Conservation (phyloP, 2,797 vertebrate species). For the Characodon lateralis region DNA sequence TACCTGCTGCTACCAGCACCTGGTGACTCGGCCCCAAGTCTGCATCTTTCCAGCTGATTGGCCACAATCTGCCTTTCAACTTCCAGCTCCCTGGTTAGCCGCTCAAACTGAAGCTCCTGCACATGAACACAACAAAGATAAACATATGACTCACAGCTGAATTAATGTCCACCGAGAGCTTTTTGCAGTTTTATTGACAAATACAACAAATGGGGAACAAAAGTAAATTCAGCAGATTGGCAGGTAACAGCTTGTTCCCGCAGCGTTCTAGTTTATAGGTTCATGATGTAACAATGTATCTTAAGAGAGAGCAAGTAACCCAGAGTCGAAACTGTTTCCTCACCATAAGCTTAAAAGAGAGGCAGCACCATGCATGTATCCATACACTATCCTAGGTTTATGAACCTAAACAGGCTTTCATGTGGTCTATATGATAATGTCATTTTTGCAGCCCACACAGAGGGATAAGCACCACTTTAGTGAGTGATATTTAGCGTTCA, state of each 20-base stretch:
- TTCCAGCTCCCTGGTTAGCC: conserved; percentile 98
- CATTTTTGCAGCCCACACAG: conserved; percentile 66
- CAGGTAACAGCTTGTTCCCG: conserved; percentile 33
- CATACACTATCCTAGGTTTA: conserved; percentile 3
- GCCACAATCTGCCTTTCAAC: conserved; percentile 99
- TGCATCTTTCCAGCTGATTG: conserved; percentile 99
- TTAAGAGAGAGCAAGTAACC: conserved; percentile 13
- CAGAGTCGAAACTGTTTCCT: conserved; percentile 33
- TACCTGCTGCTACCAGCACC: conserved; percentile 97
- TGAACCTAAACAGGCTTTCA: neutral
- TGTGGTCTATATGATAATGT: conserved; percentile 26
- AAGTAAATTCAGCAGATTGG: conserved; percentile 17
- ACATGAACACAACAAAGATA: conserved; percentile 62
- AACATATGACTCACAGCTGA: conserved; percentile 24
- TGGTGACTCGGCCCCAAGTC: conserved; percentile 96
- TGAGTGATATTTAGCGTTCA: conserved; percentile 67
- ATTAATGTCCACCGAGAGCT: conserved; percentile 20
- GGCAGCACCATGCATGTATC: conserved; percentile 2
- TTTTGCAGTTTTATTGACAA: conserved; percentile 28
- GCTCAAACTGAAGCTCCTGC: conserved; percentile 98
- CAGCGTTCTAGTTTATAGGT: conserved; percentile 10
- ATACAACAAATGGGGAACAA: conserved; percentile 42
- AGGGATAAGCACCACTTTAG: conserved; percentile 68
- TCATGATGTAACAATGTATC: conserved; percentile 40
- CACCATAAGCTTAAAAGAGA: conserved; percentile 11